A percentile compares a stretch with the other conserved stretches of the same genome.
These are phyloP conservation scores for Drosophila mauritiana DNA, from an alignment of 1,140 invertebrate genomes.

Conservation along the genomic window DNA sequence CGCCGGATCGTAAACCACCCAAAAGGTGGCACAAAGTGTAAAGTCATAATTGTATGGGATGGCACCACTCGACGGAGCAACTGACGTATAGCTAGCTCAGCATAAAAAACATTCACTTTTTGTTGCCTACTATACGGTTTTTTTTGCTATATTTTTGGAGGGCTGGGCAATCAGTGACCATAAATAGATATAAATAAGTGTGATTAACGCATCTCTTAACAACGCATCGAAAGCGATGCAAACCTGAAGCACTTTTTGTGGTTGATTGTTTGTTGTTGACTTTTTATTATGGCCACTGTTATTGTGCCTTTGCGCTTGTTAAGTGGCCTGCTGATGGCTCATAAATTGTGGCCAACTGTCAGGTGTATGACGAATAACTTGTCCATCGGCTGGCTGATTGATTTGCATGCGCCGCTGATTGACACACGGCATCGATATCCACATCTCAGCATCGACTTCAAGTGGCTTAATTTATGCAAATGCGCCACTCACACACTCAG, in stretches of 20 bases:
- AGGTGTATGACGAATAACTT: conserved; percentile 66
- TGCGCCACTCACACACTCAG: conserved; percentile 45
- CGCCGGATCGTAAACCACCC: conserved; percentile 64
- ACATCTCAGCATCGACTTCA: conserved; percentile 46
- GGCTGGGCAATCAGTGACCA: conserved; percentile 46
- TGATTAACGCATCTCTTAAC: conserved; percentile 70
- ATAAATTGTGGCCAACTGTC: conserved; percentile 74
- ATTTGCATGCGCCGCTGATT: conserved; percentile 61
- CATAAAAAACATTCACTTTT: conserved; percentile 81
- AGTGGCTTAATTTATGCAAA: conserved; percentile 80
- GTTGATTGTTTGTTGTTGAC: conserved; percentile 13
- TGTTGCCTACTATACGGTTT: conserved; percentile 25
- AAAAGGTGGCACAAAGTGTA: conserved; percentile 64
- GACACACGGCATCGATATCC: conserved; percentile 53
- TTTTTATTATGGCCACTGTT: conserved; percentile 19
- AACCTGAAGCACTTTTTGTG: conserved; percentile 32
- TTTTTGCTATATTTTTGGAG: conserved; percentile 34
- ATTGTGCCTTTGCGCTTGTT: conserved; percentile 41
- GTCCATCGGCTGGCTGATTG: conserved; percentile 62
- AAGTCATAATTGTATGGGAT: conserved; percentile 63
- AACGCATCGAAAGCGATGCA: conserved; percentile 46
- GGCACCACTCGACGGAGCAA: conserved; percentile 3
- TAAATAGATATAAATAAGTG: conserved; percentile 72
- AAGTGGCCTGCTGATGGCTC: conserved; percentile 55
- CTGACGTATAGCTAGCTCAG: conserved; percentile 66